Evolutionary conservation across 1,140 invertebrate species (phyloP), one percentile per base, ranked within the genome.

Genomic region (Drosophila melanica): DNA sequence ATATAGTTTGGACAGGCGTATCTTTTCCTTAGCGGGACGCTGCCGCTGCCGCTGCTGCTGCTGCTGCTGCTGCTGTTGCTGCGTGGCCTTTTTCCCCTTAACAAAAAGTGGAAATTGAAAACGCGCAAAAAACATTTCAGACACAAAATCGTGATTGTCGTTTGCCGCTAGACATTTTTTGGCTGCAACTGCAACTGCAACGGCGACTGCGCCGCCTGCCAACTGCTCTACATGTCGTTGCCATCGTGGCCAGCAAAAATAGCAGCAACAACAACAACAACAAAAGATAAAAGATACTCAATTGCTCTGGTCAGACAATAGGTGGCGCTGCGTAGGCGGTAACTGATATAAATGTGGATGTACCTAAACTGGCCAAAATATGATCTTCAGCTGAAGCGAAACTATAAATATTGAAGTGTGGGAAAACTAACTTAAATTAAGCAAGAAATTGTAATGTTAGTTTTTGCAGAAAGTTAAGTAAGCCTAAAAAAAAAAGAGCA

Each of bases 131-230:
- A 87, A 71, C 79, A 77, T 86, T 86, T 86, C 79, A 87, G 65
- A 78, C 71, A 86, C 81, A 86, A 86, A 87, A 87, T 87, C 82
- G 82, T 87, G 82, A 87, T 87, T 89, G 82, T 87, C 82, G 84
- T 87, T 87, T 89, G 68, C 81, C 82, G 84, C 82, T 66, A 87
- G 84, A 87, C 76, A 79, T 79, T 81, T 81, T 71, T 70, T 72
- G 48, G 47, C 41, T 63, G 55, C 41, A n/a, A 41, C 20, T 23
- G 18, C 57, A 54, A 39, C 58, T 33, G 58, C 48, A 27, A 55
- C 44, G 10, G 41, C 62, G 39, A 33, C 44, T 47, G 44, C 5
- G 12, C 8, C 23, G 20, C 45, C 14, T 50, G 18, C 39, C 44
- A 12, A n/a, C 39, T 16, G 45, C 62, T 42, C 45, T 30, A 63